Percentiles rank a stretch among this genome's conserved stretches.
phyloP scores from a whole-genome alignment of 2,888 invertebrate species.

The Drosophila prostipennis region DNA sequence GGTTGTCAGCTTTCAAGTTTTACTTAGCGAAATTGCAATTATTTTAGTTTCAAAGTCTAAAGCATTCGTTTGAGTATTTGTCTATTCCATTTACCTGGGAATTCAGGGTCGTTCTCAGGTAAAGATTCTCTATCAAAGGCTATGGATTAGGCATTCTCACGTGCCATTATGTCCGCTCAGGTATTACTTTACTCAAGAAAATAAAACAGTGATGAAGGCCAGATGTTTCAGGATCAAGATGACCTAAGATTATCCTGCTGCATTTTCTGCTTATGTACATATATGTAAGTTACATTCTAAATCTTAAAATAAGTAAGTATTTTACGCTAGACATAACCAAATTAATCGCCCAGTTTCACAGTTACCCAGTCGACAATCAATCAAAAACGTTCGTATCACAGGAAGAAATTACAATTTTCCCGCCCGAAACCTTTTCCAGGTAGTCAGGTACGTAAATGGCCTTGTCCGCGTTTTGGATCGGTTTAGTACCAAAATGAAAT shows the following conservation, averaged over 20 bases:
- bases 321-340: too few relatives aligned
- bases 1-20: conserved; percentile 1
- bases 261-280: background rate
- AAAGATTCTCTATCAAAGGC: conserved; percentile 17
- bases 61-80: background rate
- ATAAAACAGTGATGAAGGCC: conserved; percentile 5
- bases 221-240: conserved; percentile 25
- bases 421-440: conserved; percentile 18
- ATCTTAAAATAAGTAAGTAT: background rate
- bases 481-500: conserved; percentile 19
- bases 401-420: background rate
- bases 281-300: background rate
- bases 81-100: background rate
- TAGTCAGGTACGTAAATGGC: conserved; percentile 19
- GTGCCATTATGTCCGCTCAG: conserved; percentile 55
- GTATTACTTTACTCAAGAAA: conserved; percentile 27
- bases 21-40: background rate
- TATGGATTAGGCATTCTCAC: conserved; percentile 58
- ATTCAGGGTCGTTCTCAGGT: conserved; percentile 4
- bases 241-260: conserved; percentile 1
- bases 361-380: conserved; percentile 9
- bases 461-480: conserved; percentile 43
- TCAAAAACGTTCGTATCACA: conserved; percentile 14
- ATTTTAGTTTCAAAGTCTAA: background rate
- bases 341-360: background rate